These are phyloP conservation scores for Oreochromis tanganicae DNA, from an alignment of 2,113 vertebrate genomes.

Conservation along the genomic window DNA sequence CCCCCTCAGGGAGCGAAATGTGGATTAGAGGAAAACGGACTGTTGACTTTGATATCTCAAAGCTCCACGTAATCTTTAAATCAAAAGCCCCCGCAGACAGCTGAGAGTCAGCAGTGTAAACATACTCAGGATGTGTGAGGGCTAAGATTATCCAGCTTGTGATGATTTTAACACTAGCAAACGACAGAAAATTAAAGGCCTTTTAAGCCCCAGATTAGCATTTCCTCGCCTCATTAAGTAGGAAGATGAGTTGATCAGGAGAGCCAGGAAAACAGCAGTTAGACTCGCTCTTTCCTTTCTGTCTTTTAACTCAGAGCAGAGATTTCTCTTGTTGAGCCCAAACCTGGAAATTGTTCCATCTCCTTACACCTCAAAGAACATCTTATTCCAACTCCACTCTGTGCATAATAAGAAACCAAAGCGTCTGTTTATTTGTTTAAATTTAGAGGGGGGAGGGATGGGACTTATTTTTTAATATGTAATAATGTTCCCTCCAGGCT, in stretches of 20 bases:
- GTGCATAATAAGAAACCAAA: not conserved
- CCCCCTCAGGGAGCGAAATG: slow-evolving; percentile 1
- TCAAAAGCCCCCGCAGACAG: slow-evolving; percentile 47
- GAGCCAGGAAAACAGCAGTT: not conserved
- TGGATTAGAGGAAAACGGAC: slow-evolving; percentile 32
- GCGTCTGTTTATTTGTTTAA: not conserved
- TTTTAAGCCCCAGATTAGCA: slow-evolving; percentile 63
- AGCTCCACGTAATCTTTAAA: slow-evolving; percentile 62
- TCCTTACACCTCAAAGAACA: not conserved
- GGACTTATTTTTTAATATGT: not conserved
- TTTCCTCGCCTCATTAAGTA: slow-evolving; percentile 53
- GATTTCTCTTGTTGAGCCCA: not conserved
- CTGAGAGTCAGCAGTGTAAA: slow-evolving; percentile 47
- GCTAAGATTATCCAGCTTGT: slow-evolving; percentile 54
- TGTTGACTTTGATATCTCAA: slow-evolving; percentile 61
- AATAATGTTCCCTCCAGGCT: not conserved
- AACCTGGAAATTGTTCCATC: not conserved
- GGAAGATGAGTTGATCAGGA: slow-evolving; percentile 41
- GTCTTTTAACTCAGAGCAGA: not conserved
- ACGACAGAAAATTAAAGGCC: slow-evolving; percentile 64
- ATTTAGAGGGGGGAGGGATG: not conserved
- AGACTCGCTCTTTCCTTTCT: not conserved
- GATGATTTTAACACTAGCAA: slow-evolving; percentile 59
- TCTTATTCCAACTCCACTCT: not conserved
- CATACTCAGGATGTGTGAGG: slow-evolving; percentile 37